Evolutionary conservation across 2,888 invertebrate genomes (phyloP), one percentile per base, ranked within the genome.

Genomic region (Apamea sordens): DNA sequence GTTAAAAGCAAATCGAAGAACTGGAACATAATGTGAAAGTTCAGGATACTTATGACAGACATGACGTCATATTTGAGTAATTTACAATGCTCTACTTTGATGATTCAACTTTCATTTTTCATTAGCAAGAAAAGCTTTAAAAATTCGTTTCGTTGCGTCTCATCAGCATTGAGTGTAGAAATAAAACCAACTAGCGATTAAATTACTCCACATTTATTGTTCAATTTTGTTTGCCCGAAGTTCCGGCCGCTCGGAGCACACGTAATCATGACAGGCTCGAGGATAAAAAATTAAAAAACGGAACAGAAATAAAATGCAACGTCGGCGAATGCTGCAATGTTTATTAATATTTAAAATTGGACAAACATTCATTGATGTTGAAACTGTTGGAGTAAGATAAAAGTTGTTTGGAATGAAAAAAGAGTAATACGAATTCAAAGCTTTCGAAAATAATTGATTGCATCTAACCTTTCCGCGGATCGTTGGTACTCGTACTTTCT

Each of bases 181-280:
- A 86, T 84, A 82, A 87, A 87, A 79, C 75, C 68, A 79, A 87
- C 73, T 84, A 73, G 75, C 75, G 59, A 81, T 87, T 67, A 74
- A 79, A 86, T 85, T 86, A 72, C 76, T 77, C 47, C 28, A 72
- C 72, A 73, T 87, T 77, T 84, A 86, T 84, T 76, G 87, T 87
- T 77, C 77, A 84, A 87, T 76, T 85, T 79, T 68, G 75, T 83
- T 79, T 86, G 68, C 7, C 72, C 68, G 36, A 67, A 65, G 21
- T 63, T 41, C 32, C 36, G 41, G 53, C 65, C 41, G 21, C 59
- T 82, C 73, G 10, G 24, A 73, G 68, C 71, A 68, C 72, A 76
- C 59, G 76, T 80, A 80, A 85, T 83, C 82, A 81, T 83, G 83
- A 78, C 77, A 77, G 72, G 71, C 64, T 78, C 64, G 74, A 64